Evolutionary conservation across 2,797 vertebrate genomes (phyloP), one percentile per base, ranked within the genome.

Genomic region (Geotrypetes seraphini): DNA sequence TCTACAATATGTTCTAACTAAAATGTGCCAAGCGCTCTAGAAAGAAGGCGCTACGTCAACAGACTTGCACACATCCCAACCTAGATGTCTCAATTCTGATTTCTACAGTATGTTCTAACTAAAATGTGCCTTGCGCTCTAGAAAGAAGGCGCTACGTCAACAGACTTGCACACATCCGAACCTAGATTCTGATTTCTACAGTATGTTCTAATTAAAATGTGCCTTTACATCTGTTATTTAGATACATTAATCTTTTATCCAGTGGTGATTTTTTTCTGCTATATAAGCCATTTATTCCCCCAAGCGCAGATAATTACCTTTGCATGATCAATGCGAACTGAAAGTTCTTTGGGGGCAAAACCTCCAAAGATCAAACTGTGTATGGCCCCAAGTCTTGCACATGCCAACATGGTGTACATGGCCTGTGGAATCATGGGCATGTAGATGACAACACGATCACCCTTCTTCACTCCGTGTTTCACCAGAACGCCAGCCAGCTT

Each of bases 361-460:
- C 96, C 96, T 2, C 96, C 96, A 37, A 99, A 99, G 57, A 99
- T 97, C 33, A 99, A 88, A 53, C 94, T 97, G 49, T 99, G 96
- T 3, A 91, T 84, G 19, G 95, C 95, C 33, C 96, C 96, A 22
- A 98, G 84, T 44, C 93, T 81, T 1, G 94, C 88, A 35, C 94
- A 98, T 2, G 96, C 92, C 67, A 99, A 53, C 96, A 97, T 98
- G 46, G 88, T 72, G 43, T 88, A 86, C 66, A 97, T 86, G 6
- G 95, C 92, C 72, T 99, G 85, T 0, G 95, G 96, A 43, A 99
- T 88, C 96, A 96, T 96, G 21, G 96, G 93, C 95, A 99, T 98
- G 64, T 98, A 99, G 67, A 99, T 96, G 34, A 96, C 87, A 12
- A 99, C 92, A 19, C 89, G 70, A 39, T 98, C 92, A 12, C 91